Evolutionary conservation across 2,888 invertebrate genomes (phyloP).

Genomic region (Amiota minor): DNA sequence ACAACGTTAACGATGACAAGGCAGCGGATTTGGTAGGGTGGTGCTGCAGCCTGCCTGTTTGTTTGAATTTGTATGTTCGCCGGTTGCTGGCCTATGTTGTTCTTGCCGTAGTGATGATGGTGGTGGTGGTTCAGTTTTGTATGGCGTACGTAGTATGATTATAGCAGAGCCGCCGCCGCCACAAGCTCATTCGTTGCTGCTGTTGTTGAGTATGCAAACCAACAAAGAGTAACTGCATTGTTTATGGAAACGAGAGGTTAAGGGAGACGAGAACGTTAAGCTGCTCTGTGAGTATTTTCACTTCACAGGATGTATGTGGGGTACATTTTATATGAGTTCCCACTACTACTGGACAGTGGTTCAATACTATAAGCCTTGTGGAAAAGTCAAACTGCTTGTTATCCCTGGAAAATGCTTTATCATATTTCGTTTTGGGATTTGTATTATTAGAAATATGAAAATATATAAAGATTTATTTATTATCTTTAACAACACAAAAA

Average conservation of each 20-base stretch:
- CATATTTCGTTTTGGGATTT: too few relatives aligned
- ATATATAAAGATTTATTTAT: too few relatives aligned
- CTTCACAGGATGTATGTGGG: conserved; percentile 61
- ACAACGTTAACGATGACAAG: not conserved
- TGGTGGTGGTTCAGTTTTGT: conserved; percentile 9
- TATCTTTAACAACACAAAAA: too few relatives aligned
- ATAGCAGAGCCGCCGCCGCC: conserved; percentile 5
- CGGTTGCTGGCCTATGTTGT: not conserved
- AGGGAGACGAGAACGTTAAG: conserved; percentile 32
- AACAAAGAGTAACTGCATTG: not conserved
- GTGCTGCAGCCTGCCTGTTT: conserved; percentile 5
- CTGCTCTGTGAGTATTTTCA: not conserved
- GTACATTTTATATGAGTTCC: conserved; percentile 28
- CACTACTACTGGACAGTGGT: conserved; percentile 24
- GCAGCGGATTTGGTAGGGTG: conserved; percentile 1
- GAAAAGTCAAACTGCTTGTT: too few relatives aligned
- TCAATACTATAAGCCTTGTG: too few relatives aligned
- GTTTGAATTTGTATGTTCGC: conserved; percentile 7
- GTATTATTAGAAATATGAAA: too few relatives aligned
- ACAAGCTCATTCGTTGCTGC: not conserved
- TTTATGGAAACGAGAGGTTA: conserved; percentile 22
- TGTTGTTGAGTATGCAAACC: conserved; percentile 9
- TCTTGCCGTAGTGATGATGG: conserved; percentile 1
- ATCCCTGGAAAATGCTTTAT: too few relatives aligned
- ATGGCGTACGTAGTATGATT: not conserved